Percentiles rank a stretch among this genome's conserved stretches.
These are phyloP conservation scores for Leptatherina wallacei DNA, from an alignment of 2,797 vertebrate genomes.

Conservation along the genomic window DNA sequence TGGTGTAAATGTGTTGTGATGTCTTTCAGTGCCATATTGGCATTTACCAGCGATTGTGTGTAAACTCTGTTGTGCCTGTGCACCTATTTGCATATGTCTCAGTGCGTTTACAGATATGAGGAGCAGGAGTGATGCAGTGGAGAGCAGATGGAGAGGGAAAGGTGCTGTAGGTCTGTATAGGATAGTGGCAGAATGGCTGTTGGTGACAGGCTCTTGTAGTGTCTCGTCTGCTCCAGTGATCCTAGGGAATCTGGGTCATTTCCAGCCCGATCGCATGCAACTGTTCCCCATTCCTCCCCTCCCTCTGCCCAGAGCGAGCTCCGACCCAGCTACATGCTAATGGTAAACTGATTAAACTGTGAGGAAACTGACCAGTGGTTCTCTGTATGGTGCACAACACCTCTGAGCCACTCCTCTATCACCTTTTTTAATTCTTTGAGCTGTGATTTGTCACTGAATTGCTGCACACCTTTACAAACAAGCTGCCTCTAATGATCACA, in stretches of 20 bases:
- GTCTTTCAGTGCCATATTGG: constrained; percentile 17
- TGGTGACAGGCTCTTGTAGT: constrained; percentile 75
- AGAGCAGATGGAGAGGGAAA: constrained; percentile 45
- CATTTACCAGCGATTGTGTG: constrained; percentile 19
- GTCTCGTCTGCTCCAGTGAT: constrained; percentile 81
- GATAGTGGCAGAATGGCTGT: constrained; percentile 71
- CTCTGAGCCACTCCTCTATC: constrained; percentile 18
- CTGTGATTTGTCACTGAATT: constrained; percentile 27
- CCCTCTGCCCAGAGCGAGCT: constrained; percentile 70
- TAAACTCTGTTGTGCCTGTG: constrained; percentile 3
- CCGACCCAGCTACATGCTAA: constrained; percentile 74
- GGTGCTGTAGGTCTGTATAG: constrained; percentile 57
- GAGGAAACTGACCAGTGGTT: constrained; percentile 24
- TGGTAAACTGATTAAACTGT: constrained; percentile 46
- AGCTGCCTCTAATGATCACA: constrained; percentile 6
- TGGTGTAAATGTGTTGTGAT: constrained; percentile 20
- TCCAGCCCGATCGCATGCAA: constrained; percentile 80
- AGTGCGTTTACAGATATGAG: constrained; percentile 23
- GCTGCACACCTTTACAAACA: background rate
- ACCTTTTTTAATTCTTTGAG: constrained; percentile 12
- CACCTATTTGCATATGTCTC: constrained; percentile 40
- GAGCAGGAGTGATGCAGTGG: constrained; percentile 26
- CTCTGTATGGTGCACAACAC: constrained; percentile 10
- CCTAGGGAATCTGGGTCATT: constrained; percentile 85
- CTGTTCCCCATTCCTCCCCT: constrained; percentile 71